phyloP scores from a whole-genome alignment of 1,140 invertebrate genomes.

The Mercenaria mercenaria region DNA sequence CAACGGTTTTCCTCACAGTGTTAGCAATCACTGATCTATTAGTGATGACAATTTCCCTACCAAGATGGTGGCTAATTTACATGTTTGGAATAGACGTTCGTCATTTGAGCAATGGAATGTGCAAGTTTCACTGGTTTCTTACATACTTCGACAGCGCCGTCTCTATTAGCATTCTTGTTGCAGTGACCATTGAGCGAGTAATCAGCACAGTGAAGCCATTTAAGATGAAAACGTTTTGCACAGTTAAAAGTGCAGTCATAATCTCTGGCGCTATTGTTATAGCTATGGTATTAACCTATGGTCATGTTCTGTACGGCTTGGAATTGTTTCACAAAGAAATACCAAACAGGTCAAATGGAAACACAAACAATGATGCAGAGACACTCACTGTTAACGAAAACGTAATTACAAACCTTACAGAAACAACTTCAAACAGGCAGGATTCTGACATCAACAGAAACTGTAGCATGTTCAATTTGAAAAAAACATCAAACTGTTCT shows the following conservation, averaged over 20 bases:
- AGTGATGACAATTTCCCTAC: conserved; percentile 63
- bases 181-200: conserved; percentile 74
- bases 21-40: conserved; percentile 69
- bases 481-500: too few relatives aligned
- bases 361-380: background rate
- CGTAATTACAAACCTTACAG: background rate
- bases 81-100: conserved; percentile 67
- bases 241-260: background rate
- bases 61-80: conserved; percentile 69
- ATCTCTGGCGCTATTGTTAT: background rate
- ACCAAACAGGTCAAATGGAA: background rate
- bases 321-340: background rate
- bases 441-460: background rate
- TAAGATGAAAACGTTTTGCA: conserved; percentile 61
- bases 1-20: conserved; percentile 62
- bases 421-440: background rate
- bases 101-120: conserved; percentile 22
- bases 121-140: conserved; percentile 68
- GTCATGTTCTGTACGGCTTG: background rate
- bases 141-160: conserved; percentile 52
- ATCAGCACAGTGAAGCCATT: conserved; percentile 71
- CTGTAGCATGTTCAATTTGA: background rate
- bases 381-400: background rate
- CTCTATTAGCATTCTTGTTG: conserved; percentile 71
- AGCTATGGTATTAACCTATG: background rate